phyloP scores from a whole-genome alignment of 1,140 invertebrate species.

The Mamestra configurata region DNA sequence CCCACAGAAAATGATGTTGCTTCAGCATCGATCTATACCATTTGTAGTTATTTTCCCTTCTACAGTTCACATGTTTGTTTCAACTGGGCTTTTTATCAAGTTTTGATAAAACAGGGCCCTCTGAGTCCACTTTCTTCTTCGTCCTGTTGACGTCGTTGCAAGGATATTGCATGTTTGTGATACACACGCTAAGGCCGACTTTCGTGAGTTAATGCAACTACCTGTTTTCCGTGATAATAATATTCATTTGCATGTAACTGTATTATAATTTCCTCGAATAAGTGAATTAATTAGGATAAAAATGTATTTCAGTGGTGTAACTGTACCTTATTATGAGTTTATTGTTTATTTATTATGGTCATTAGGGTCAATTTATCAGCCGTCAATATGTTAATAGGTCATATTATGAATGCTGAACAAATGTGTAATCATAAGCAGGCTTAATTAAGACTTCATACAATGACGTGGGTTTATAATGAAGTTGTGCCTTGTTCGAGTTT shows the following conservation, averaged over 20 bases:
- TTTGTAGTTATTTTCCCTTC: too few relatives aligned
- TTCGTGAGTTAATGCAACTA: constrained; percentile 47
- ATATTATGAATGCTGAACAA: constrained; percentile 10
- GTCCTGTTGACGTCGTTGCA: constrained; percentile 31
- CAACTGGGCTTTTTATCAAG: background rate
- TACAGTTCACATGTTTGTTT: too few relatives aligned
- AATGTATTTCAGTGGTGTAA: background rate
- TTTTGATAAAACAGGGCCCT: constrained; percentile 35
- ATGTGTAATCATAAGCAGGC: constrained; percentile 2
- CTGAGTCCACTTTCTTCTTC: constrained; percentile 35
- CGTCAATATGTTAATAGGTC: constrained; percentile 12
- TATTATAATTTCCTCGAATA: constrained; percentile 34
- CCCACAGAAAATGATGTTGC: too few relatives aligned
- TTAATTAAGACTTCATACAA: constrained; percentile 13
- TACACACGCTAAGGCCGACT: constrained; percentile 39
- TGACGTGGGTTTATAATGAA: background rate
- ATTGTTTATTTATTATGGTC: constrained; percentile 12
- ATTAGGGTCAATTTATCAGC: constrained; percentile 17
- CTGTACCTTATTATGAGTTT: background rate
- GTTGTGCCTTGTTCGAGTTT: background rate
- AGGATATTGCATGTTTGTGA: constrained; percentile 35
- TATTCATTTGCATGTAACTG: constrained; percentile 40
- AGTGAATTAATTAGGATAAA: constrained; percentile 16
- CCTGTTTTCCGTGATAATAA: constrained; percentile 40
- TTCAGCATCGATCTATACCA: too few relatives aligned